A percentile compares a stretch with the other conserved stretches of the same genome.
Conservation (phyloP, 2,113 vertebrate species). For the Takifugu bimaculatus region DNA sequence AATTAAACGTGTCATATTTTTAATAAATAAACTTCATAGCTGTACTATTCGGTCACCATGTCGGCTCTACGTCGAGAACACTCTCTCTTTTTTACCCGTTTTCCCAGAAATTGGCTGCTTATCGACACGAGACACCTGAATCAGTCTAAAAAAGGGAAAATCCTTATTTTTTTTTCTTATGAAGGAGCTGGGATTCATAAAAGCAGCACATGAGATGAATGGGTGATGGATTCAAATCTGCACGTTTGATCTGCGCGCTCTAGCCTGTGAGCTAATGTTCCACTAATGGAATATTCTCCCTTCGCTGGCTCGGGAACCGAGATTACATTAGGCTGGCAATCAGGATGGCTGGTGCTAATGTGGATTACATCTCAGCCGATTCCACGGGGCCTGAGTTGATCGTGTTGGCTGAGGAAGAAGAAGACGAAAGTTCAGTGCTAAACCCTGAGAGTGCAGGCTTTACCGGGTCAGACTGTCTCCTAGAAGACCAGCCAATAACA, state of each 20-base stretch:
- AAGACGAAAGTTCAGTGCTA: too few relatives aligned
- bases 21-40: neutral
- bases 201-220: neutral
- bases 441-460: too few relatives aligned
- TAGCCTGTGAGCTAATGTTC: neutral
- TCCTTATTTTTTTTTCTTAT: neutral
- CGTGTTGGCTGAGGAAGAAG: too few relatives aligned
- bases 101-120: neutral
- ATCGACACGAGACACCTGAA: constrained; percentile 15
- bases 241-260: too few relatives aligned
- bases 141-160: constrained; percentile 8
- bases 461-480: too few relatives aligned
- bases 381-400: too few relatives aligned
- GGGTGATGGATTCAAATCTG: too few relatives aligned
- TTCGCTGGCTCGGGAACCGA: neutral
- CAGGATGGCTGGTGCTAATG: too few relatives aligned
- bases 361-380: too few relatives aligned
- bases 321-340: too few relatives aligned
- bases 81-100: neutral
- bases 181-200: constrained; percentile 1
- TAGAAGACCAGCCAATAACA: too few relatives aligned
- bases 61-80: too few relatives aligned
- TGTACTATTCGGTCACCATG: neutral
- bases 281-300: neutral
- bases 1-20: neutral